Percentiles rank a stretch among this genome's conserved stretches.
phyloP scores from a whole-genome alignment of 2,113 vertebrate species.

The Anolis carolinensis region DNA sequence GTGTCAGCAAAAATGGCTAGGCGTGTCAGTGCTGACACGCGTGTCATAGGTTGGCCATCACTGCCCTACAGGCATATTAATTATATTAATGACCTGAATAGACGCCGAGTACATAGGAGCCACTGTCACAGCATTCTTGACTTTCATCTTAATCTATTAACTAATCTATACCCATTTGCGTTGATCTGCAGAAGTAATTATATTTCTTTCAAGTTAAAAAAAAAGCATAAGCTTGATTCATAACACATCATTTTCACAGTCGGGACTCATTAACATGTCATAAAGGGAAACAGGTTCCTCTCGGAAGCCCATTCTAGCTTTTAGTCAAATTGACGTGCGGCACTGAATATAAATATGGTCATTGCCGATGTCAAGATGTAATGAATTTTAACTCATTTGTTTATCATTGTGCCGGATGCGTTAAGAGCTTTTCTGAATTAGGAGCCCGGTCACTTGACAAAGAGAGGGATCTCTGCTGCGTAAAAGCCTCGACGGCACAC shows the following conservation, averaged over 20 bases:
- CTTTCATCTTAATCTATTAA: background rate
- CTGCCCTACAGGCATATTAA: rapidly evolving
- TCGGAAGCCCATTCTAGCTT: rapidly evolving
- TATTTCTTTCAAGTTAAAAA: background rate
- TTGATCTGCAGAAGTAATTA: background rate
- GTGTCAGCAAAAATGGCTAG: no score
- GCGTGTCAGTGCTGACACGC: no score
- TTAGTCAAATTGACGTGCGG: background rate
- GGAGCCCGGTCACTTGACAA: background rate
- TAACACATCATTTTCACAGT: background rate
- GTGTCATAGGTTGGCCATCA: no score
- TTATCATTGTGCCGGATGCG: background rate
- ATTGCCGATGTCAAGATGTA: background rate
- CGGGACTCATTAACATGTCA: background rate
- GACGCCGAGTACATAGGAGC: background rate
- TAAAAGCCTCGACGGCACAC: background rate
- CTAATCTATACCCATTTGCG: background rate
- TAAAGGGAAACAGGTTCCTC: background rate
- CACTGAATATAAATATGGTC: background rate
- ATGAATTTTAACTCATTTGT: background rate
- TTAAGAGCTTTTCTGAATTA: conserved; percentile 5
- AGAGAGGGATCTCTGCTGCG: background rate
- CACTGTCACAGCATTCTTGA: background rate
- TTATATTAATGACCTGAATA: background rate
- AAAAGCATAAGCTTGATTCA: background rate